Evolutionary conservation across 2,113 vertebrate species (phyloP).

Genomic region (Micronycteris hirsuta): DNA sequence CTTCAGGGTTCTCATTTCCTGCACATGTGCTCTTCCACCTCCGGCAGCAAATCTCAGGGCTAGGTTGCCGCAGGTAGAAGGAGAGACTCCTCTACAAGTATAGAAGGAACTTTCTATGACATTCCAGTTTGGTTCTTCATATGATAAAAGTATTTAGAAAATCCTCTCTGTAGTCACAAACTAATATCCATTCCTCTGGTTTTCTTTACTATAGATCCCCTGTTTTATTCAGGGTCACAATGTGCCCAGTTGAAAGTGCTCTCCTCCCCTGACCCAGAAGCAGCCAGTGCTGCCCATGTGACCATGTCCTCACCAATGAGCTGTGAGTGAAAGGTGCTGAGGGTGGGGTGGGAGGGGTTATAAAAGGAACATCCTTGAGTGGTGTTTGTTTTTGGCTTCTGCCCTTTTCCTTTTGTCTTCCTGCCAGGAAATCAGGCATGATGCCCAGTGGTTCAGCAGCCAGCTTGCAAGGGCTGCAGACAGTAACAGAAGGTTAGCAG

Average conservation of each 20-base stretch:
- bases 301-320: not conserved
- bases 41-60: not conserved
- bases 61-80: not conserved
- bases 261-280: not conserved
- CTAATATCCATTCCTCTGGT: not conserved
- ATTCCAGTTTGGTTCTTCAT: not conserved
- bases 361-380: not conserved
- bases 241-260: not conserved
- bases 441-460: not conserved
- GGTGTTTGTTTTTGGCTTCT: not conserved
- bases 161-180: not conserved
- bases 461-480: not conserved
- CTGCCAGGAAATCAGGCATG: not conserved
- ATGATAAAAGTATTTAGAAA: not conserved
- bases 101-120: not conserved
- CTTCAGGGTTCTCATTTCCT: not conserved
- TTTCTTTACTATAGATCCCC: not conserved
- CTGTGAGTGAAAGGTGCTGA: not conserved
- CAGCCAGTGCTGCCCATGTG: not conserved
- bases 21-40: not conserved
- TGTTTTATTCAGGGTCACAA: not conserved
- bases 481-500: not conserved
- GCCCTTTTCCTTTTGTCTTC: not conserved
- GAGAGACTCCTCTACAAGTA: not conserved
- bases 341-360: not conserved